phyloP scores from a whole-genome alignment of 2,113 vertebrate species.

The human (Homo sapiens) region DNA sequence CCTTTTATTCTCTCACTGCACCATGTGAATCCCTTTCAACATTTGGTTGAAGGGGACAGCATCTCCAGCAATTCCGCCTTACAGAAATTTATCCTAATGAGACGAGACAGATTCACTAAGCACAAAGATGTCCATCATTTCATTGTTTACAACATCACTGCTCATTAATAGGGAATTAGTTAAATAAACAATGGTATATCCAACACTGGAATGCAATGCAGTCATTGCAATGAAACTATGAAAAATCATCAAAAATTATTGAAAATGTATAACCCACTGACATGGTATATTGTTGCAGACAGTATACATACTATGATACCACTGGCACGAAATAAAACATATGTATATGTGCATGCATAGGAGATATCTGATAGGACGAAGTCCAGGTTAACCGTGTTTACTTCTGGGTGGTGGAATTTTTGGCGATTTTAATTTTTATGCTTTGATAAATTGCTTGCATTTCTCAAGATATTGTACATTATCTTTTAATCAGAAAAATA shows the following conservation, averaged over 20 bases:
- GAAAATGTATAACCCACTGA: background rate
- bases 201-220: background rate
- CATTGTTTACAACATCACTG: background rate
- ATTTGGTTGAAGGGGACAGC: background rate
- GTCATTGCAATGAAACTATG: background rate
- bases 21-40: background rate
- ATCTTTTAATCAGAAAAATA: background rate
- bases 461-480: background rate
- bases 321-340: background rate
- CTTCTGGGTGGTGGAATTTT: background rate
- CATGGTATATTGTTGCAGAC: background rate
- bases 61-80: background rate
- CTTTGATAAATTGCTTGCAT: constrained; percentile 11
- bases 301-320: background rate
- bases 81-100: background rate
- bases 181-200: background rate
- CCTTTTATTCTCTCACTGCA: background rate
- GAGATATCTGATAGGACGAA: background rate
- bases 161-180: background rate
- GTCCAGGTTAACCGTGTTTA: background rate
- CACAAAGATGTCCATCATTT: background rate
- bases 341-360: background rate
- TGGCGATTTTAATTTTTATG: background rate
- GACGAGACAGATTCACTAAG: background rate
- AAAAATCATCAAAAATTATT: background rate